A percentile compares a stretch with the other conserved stretches of the same genome.
Evolutionary conservation across 1,140 invertebrate species (phyloP).

Genomic region (Onthophagus taurus): DNA sequence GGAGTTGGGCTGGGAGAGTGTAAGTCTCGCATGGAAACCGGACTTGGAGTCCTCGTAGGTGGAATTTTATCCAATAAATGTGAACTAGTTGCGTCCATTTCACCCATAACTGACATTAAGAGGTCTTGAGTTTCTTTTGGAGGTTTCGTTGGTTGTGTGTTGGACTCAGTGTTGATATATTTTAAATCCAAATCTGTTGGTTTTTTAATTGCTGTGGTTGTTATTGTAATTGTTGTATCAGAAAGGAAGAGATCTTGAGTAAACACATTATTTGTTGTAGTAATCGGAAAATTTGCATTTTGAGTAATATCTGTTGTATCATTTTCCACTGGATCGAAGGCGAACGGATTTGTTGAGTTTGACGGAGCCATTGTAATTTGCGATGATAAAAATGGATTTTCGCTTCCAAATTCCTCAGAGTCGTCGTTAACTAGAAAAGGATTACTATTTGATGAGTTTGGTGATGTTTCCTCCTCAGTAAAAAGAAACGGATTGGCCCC

Average conservation of each 20-base stretch:
- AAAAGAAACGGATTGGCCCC: slow-evolving; percentile 68
- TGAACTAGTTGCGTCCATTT: slow-evolving; percentile 79
- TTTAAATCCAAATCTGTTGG: slow-evolving; percentile 34
- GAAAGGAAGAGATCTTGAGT: too few relatives aligned
- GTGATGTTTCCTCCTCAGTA: slow-evolving; percentile 48
- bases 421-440: slow-evolving; percentile 55
- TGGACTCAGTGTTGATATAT: slow-evolving; percentile 23
- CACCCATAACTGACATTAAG: slow-evolving; percentile 74
- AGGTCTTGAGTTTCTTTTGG: slow-evolving; percentile 74
- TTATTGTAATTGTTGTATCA: slow-evolving; percentile 27
- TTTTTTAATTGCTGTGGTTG: slow-evolving; percentile 33
- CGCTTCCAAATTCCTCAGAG: slow-evolving; percentile 35
- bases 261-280: slow-evolving; percentile 21
- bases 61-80: slow-evolving; percentile 72
- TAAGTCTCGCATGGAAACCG: slow-evolving; percentile 65
- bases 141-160: slow-evolving; percentile 42
- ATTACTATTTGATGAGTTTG: slow-evolving; percentile 47
- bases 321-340: slow-evolving; percentile 46
- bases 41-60: slow-evolving; percentile 71
- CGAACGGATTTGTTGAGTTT: slow-evolving; percentile 47
- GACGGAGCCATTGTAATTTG: slow-evolving; percentile 28
- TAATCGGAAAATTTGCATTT: slow-evolving; percentile 8
- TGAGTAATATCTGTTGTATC: slow-evolving; percentile 34
- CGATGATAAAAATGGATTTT: slow-evolving; percentile 48
- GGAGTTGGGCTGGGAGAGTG: slow-evolving; percentile 79